Evolutionary conservation across 2,113 vertebrate genomes (phyloP).

Genomic region (Oceanites oceanicus): DNA sequence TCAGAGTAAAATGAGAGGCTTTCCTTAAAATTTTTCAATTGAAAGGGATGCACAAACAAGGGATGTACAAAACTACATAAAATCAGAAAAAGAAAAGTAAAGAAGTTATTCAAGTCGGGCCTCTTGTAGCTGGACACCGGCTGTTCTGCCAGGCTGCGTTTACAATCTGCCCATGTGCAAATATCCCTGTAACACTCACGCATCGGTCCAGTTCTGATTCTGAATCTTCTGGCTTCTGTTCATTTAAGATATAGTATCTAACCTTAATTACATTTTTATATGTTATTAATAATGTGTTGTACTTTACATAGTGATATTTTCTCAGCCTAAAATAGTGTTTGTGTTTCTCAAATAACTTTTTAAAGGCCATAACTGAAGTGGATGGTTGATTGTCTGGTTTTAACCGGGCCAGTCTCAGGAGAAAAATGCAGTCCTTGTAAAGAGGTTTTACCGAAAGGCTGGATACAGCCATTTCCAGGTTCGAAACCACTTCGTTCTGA

Average conservation of each 20-base stretch:
- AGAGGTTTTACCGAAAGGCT: neutral
- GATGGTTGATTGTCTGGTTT: neutral
- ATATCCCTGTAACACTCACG: neutral
- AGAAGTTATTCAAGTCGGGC: neutral
- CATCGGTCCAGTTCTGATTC: neutral
- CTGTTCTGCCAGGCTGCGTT: neutral
- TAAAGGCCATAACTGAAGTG: neutral
- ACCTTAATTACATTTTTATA: neutral
- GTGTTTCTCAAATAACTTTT: neutral
- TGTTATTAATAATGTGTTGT: neutral
- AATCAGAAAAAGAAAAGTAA: neutral
- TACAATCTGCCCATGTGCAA: neutral
- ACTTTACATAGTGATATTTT: neutral
- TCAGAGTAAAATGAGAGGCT: neutral
- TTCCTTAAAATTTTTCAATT: neutral
- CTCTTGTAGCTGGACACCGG: neutral
- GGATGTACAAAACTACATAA: neutral
- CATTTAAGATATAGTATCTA: neutral
- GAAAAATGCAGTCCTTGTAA: neutral
- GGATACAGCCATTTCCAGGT: neutral
- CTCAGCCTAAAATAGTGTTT: neutral
- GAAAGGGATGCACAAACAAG: neutral
- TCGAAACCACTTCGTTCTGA: neutral
- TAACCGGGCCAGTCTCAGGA: neutral
- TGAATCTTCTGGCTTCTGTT: constrained; percentile 41